Conservation (phyloP, 1,140 invertebrate genomes). For the Globodera rostochiensis region DNA sequence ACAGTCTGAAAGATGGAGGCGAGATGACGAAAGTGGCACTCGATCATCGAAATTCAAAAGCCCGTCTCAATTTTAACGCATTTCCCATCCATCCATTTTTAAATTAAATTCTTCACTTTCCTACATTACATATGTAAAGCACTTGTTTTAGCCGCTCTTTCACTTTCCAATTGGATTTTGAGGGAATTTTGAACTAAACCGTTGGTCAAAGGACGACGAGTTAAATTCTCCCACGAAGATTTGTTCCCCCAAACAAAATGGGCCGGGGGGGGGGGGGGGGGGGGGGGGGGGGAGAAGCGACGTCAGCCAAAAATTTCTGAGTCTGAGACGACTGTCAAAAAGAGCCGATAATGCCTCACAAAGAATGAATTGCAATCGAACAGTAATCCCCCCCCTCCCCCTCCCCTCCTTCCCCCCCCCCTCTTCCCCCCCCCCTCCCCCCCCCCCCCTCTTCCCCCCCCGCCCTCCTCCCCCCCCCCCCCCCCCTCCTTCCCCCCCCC, state of each 20-base stretch:
- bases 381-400: neutral
- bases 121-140: neutral
- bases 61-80: neutral
- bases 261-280: neutral
- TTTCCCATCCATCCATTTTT: neutral
- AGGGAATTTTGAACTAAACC: neutral
- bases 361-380: neutral
- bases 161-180: neutral
- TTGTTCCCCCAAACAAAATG: neutral
- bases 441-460: no score
- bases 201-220: neutral
- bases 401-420: neutral
- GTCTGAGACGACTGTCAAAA: neutral
- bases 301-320: neutral
- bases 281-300: neutral
- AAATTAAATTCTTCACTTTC: neutral
- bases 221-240: slow-evolving; percentile 12
- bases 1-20: slow-evolving; percentile 12
- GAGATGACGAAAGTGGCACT: neutral
- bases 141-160: neutral
- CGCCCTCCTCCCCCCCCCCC: no score
- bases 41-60: neutral
- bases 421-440: neutral
- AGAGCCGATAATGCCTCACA: neutral
- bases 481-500: no score